Conservation (phyloP, 1,140 invertebrate genomes). For the Venustaconcha ellipsiformis region DNA sequence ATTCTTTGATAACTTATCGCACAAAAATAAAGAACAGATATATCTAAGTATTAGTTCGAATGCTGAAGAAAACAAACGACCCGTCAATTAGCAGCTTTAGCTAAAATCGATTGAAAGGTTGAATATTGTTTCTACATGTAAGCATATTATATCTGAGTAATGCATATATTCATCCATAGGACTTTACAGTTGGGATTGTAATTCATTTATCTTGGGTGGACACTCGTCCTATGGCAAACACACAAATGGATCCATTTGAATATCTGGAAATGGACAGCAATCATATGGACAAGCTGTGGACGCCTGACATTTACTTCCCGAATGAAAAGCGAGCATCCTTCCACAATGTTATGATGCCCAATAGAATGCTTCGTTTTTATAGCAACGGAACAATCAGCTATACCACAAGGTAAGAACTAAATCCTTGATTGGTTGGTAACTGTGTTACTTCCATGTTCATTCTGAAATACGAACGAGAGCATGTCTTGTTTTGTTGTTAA, state of each 20-base stretch:
- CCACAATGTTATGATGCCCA: slow-evolving; percentile 69
- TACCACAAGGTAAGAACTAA: slow-evolving; percentile 44
- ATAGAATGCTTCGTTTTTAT: slow-evolving; percentile 67
- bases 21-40: too few relatives aligned
- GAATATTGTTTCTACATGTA: too few relatives aligned
- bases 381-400: slow-evolving; percentile 70
- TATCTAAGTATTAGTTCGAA: too few relatives aligned
- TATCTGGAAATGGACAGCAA: slow-evolving; percentile 55
- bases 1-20: too few relatives aligned
- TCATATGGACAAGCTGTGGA: slow-evolving; percentile 65
- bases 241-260: slow-evolving; percentile 22
- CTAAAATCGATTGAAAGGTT: too few relatives aligned
- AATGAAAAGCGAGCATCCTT: slow-evolving; percentile 69
- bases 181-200: slow-evolving; percentile 48
- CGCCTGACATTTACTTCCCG: slow-evolving; percentile 68
- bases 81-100: too few relatives aligned
- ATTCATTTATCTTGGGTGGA: slow-evolving; percentile 47
- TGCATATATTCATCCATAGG: slow-evolving; percentile 22
- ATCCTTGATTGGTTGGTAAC: too few relatives aligned
- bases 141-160: too few relatives aligned
- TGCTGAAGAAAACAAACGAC: too few relatives aligned
- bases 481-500: too few relatives aligned
- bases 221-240: slow-evolving; percentile 10
- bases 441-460: too few relatives aligned
- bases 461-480: too few relatives aligned